Conservation (phyloP, 2,113 vertebrate genomes). For the Leptocoma aspasia region DNA sequence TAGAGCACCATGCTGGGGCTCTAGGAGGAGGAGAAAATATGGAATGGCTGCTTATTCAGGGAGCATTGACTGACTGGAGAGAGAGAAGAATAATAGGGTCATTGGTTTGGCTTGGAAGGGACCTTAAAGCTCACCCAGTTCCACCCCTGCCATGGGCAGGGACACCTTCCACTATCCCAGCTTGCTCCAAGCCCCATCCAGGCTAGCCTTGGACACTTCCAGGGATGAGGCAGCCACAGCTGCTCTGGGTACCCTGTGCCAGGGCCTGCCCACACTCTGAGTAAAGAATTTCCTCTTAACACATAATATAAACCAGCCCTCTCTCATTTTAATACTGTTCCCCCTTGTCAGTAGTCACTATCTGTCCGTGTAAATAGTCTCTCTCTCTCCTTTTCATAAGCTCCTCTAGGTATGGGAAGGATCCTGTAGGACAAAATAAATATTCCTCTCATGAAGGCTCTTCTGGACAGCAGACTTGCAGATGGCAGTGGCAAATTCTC, state of each 20-base stretch:
- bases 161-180: neutral
- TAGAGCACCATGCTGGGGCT: neutral
- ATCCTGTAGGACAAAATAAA: neutral
- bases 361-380: neutral
- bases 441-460: neutral
- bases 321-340: neutral
- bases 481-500: neutral
- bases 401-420: neutral
- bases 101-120: neutral
- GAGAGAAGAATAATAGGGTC: neutral
- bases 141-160: neutral
- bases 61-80: accelerated
- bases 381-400: neutral
- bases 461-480: no score
- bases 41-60: neutral
- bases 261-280: neutral
- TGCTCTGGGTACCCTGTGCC: neutral
- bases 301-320: neutral
- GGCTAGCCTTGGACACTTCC: accelerated
- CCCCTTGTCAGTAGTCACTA: neutral
- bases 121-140: neutral
- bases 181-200: accelerated
- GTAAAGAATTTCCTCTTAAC: neutral
- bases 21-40: neutral
- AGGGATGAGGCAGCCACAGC: neutral